phyloP scores from a whole-genome alignment of 53 echinoderm and acorn worm genomes.

The Holothuria leucospilota region DNA sequence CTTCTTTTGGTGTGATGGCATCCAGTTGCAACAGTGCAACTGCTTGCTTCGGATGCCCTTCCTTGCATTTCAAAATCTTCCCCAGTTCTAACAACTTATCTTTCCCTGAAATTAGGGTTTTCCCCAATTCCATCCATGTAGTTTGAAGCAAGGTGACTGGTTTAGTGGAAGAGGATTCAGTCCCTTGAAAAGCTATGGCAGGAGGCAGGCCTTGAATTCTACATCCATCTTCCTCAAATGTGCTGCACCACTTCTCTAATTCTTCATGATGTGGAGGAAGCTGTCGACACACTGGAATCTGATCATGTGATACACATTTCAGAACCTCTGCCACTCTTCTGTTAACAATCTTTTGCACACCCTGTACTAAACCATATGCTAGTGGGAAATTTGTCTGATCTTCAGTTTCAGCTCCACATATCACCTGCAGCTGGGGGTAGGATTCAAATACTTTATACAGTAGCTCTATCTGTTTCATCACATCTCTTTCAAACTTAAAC shows the following conservation, averaged over 20 bases:
- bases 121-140: background rate
- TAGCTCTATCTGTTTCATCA: conserved; percentile 5
- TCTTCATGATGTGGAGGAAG: conserved; percentile 61
- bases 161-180: no score
- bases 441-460: background rate
- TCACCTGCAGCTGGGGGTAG: conserved; percentile 28
- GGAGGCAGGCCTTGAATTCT: conserved; percentile 64
- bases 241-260: conserved; percentile 62
- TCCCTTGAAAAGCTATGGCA: conserved; percentile 11
- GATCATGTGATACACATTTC: conserved; percentile 53
- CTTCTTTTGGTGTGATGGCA: conserved; percentile 64
- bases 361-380: conserved; percentile 78
- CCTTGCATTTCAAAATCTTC: conserved; percentile 68
- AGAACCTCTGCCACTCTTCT: conserved; percentile 65
- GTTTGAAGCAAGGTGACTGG: background rate
- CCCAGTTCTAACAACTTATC: conserved; percentile 65
- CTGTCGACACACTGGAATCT: conserved; percentile 73
- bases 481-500: background rate
- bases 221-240: conserved; percentile 45
- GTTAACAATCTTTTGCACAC: conserved; percentile 80
- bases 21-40: conserved; percentile 66
- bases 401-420: conserved; percentile 59
- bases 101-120: background rate
- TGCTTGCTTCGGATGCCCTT: conserved; percentile 76
- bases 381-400: conserved; percentile 68